phyloP scores from a whole-genome alignment of 2,797 vertebrate genomes.

The Acipenser oxyrinchus region DNA sequence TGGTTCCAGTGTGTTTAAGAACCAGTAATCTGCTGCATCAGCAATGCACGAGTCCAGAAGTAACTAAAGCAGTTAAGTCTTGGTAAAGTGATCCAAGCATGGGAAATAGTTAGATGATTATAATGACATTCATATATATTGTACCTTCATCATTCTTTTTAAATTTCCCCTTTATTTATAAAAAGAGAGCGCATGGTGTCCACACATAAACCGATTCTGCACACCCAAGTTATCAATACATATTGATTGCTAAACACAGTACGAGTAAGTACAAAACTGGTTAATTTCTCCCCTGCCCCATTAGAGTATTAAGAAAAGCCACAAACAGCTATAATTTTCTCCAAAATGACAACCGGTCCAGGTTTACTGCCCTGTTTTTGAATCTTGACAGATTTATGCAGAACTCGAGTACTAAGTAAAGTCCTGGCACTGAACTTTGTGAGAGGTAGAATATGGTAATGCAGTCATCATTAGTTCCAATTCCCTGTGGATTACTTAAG shows the following conservation, averaged over 20 bases:
- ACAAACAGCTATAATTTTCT: not conserved
- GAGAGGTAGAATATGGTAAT: not conserved
- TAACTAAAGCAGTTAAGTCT: too few species aligned
- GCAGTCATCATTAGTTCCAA: not conserved
- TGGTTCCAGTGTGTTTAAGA: too few species aligned
- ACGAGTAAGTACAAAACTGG: too few species aligned
- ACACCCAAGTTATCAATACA: not conserved
- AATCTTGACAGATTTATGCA: constrained; percentile 2
- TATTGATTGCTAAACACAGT: not conserved
- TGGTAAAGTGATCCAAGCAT: too few species aligned
- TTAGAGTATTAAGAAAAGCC: not conserved
- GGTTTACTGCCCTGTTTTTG: constrained; percentile 1
- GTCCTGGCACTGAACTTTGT: not conserved
- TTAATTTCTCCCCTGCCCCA: not conserved
- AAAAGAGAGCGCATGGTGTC: too few species aligned
- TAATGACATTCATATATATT: too few species aligned
- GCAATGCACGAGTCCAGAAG: too few species aligned
- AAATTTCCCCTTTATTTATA: too few species aligned
- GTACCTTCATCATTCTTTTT: too few species aligned
- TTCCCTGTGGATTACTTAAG: not conserved
- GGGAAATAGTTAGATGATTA: too few species aligned
- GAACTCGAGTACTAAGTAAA: not conserved
- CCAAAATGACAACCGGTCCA: constrained; percentile 1
- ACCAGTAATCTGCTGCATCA: too few species aligned
- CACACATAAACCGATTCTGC: too few species aligned